Evolutionary conservation across 2,113 vertebrate species (phyloP).

Genomic region (Halcyon malimbica): DNA sequence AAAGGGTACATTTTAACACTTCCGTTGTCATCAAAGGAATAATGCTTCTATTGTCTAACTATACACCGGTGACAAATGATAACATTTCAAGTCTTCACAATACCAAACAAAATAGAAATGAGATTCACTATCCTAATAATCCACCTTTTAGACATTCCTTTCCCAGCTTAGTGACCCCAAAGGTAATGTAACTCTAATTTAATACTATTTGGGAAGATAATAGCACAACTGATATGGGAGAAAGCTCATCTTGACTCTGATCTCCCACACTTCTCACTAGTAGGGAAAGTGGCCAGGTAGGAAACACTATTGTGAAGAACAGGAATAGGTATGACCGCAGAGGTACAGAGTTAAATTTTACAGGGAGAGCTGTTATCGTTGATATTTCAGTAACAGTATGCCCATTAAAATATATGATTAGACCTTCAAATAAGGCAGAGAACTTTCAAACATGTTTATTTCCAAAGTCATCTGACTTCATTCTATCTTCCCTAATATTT

Average conservation of each 20-base stretch:
- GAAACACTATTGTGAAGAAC: neutral
- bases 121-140: neutral
- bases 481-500: neutral
- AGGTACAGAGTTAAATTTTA: neutral
- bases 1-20: neutral
- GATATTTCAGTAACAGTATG: neutral
- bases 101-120: neutral
- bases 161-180: neutral
- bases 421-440: neutral
- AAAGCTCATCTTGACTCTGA: neutral
- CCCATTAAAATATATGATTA: rapidly evolving
- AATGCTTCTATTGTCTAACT: neutral
- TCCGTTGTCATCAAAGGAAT: neutral
- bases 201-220: neutral
- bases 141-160: neutral
- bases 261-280: neutral
- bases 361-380: neutral
- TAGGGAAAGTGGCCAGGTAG: neutral
- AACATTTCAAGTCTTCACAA: neutral
- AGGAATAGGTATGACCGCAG: neutral
- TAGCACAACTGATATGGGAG: neutral
- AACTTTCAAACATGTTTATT: neutral
- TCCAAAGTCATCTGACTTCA: neutral
- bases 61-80: neutral
- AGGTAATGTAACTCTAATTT: neutral